Conservation (phyloP, 92 coral and sea anemone genomes). For the Heliopora coerulea region DNA sequence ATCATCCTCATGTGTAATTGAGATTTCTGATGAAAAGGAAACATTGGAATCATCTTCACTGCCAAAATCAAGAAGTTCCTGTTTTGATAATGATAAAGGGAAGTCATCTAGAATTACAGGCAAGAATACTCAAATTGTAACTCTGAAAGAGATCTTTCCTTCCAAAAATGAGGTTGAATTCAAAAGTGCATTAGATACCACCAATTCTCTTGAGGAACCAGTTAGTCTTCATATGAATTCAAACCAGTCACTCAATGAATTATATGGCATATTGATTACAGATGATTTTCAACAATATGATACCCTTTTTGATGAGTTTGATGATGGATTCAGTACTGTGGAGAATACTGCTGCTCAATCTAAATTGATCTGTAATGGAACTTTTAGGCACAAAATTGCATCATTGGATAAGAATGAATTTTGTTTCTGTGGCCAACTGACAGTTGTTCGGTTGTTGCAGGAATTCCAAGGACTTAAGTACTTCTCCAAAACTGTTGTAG, state of each 20-base stretch:
- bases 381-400: slow-evolving; percentile 40
- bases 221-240: slow-evolving; percentile 26
- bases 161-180: slow-evolving; percentile 16
- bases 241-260: no score
- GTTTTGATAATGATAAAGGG: no score
- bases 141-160: slow-evolving; percentile 36
- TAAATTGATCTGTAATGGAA: slow-evolving; percentile 21
- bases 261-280: no score
- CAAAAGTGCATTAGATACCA: background rate
- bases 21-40: no score
- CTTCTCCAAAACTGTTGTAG: slow-evolving; percentile 40
- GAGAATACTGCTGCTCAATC: slow-evolving; percentile 2
- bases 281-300: no score
- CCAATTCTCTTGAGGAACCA: slow-evolving; percentile 23
- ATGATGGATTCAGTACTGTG: no score
- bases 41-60: no score
- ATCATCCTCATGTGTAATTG: no score
- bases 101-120: no score
- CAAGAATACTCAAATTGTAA: no score
- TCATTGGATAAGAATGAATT: slow-evolving; percentile 24
- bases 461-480: slow-evolving; percentile 48
- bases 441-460: slow-evolving; percentile 45
- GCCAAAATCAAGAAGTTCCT: no score
- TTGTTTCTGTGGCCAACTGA: slow-evolving; percentile 21
- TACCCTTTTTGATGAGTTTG: no score